Conservation (phyloP, 64 coral and sea anemone species). For the Montipora efflorescens region DNA sequence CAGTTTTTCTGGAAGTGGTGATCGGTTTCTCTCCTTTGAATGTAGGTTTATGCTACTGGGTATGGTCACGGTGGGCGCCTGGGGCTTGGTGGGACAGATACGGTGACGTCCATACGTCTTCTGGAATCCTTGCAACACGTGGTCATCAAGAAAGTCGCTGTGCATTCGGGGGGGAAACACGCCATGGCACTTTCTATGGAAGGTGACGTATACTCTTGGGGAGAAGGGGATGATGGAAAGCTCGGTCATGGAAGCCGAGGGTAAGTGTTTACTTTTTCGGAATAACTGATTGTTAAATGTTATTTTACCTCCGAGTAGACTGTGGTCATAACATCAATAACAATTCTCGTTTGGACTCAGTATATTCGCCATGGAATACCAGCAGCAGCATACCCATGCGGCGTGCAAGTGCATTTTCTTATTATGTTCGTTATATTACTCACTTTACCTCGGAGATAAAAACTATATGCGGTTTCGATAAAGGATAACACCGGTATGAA, state of each 20-base stretch:
- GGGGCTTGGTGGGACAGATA: conserved; percentile 95
- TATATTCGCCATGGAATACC: too few species aligned
- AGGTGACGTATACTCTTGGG: conserved; percentile 94
- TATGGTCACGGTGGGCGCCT: conserved; percentile 95
- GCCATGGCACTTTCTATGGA: conserved; percentile 84
- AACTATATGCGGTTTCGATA: too few species aligned
- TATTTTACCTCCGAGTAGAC: too few species aligned
- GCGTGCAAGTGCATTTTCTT: too few species aligned
- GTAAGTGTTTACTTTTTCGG: conserved; percentile 34
- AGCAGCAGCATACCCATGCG: too few species aligned
- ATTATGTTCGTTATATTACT: too few species aligned
- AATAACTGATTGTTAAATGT: too few species aligned
- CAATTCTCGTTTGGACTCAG: too few species aligned
- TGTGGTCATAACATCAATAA: too few species aligned
- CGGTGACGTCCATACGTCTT: conserved; percentile 82
- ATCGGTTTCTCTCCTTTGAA: not conserved
- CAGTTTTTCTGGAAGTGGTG: not conserved
- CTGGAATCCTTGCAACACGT: conserved; percentile 95
- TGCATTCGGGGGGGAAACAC: conserved; percentile 96
- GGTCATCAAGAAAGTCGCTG: conserved; percentile 91
- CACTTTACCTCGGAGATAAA: too few species aligned
- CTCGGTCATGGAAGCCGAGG: conserved; percentile 87
- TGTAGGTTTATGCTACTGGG: conserved; percentile 93
- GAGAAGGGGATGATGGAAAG: conserved; percentile 93
- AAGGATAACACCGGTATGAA: too few species aligned